Percentiles rank a stretch among this genome's conserved stretches.
Evolutionary conservation across 2,888 invertebrate species (phyloP).

Genomic region (Plebejus melissa): DNA sequence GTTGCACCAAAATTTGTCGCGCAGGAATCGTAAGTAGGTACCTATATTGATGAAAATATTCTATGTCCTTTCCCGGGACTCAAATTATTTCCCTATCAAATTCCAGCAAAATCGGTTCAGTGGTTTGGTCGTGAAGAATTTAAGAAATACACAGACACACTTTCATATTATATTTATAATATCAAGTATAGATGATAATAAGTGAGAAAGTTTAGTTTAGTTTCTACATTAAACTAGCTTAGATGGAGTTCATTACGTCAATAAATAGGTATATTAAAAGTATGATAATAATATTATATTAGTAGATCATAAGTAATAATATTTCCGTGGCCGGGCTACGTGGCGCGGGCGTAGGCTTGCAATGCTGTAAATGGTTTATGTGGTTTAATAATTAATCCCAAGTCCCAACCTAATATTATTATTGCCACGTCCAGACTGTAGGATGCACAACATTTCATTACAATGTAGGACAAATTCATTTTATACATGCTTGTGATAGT

Average conservation of each 20-base stretch:
- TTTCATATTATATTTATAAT: no score
- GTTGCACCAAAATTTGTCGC: no score
- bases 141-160: no score
- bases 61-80: no score
- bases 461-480: neutral
- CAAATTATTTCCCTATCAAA: no score
- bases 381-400: neutral
- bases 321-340: neutral
- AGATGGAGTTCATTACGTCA: neutral
- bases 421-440: neutral
- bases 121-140: no score
- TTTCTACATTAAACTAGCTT: no score
- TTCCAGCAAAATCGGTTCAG: no score
- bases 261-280: neutral
- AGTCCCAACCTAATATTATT: neutral
- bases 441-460: neutral
- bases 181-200: neutral
- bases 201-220: neutral
- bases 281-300: neutral
- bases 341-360: neutral
- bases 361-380: conserved; percentile 9
- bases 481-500: no score
- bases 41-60: no score
- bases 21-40: no score
- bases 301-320: neutral